Evolutionary conservation across 1,140 invertebrate species (phyloP), one percentile per base, ranked within the genome.

Genomic region (Berghia stephanieae): DNA sequence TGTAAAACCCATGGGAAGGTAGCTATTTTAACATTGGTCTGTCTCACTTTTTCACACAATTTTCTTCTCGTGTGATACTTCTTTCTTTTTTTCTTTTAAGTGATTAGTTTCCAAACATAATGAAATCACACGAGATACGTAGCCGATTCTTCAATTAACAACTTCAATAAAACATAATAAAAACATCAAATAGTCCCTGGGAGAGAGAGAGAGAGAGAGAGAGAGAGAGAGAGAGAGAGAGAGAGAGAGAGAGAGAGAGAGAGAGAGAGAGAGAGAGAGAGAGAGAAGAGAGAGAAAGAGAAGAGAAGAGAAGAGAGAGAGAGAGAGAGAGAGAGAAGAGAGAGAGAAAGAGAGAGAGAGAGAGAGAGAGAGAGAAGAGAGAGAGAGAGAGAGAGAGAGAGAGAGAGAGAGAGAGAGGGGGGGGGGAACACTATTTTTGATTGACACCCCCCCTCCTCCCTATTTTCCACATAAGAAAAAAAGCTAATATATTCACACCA

Each of bases 271-370:
- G n/a, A 66, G 60, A 66, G n/a, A 66, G 60, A 66, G 40, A 6
- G 27, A 6, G 21, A n/a, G 6, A 38, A 27, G n/a, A 27, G 60
- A 66, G 60, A 27, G 60, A 27, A 38, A 66, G 60, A 18, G n/a
- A 66, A 21, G 34, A 31, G 34, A 21, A 21, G 21, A 60, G 21
- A 21, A 21, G 34, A 21, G 21, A 21, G 34, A 4, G 34, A 21
- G 34, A 21, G 34, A 31, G 34, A 4, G 27, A 31, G 27, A 31
- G 21, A 31, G 27, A 31, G 21, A 38, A 66, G 6, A 27, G n/a
- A 66, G n/a, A 66, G 60, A 66, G n/a, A 66, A 38, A 66, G n/a
- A 66, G 60, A 66, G 6, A 66, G 60, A 66, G n/a, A 66, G 60
- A 66, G n/a, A 66, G 60, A 66, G 24, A 36, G 34, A 24, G 34